Conservation (phyloP, 2,797 vertebrate species). For the Periophthalmus magnuspinnatus region DNA sequence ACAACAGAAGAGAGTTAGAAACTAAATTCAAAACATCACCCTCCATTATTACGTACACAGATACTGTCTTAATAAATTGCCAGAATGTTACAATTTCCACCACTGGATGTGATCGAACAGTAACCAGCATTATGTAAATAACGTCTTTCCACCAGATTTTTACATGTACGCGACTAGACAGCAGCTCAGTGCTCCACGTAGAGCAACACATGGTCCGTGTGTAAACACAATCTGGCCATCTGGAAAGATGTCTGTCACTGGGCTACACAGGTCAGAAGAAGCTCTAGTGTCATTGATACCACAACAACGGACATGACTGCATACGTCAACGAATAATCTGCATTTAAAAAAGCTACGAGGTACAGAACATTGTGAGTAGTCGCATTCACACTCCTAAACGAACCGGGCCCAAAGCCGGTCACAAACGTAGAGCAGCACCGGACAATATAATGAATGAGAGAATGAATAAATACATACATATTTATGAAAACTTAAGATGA, state of each 20-base stretch:
- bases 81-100: too few species aligned
- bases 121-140: constrained; percentile 10
- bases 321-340: neutral
- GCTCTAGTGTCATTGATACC: constrained; percentile 27
- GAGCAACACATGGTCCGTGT: constrained; percentile 21
- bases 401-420: too few species aligned
- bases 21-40: too few species aligned
- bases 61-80: too few species aligned
- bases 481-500: too few species aligned
- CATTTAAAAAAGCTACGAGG: neutral
- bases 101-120: too few species aligned
- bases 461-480: too few species aligned
- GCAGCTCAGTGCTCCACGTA: constrained; percentile 13
- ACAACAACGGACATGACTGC: neutral
- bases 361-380: neutral
- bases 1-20: too few species aligned
- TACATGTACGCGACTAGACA: neutral
- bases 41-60: too few species aligned
- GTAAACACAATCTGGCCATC: constrained; percentile 38
- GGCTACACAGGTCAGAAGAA: constrained; percentile 35
- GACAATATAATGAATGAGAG: too few species aligned
- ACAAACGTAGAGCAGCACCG: too few species aligned
- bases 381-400: too few species aligned
- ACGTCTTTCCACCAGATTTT: constrained; percentile 21
- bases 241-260: constrained; percentile 43